Evolutionary conservation across 2,888 invertebrate genomes (phyloP).

Genomic region (Papilio elwesi): DNA sequence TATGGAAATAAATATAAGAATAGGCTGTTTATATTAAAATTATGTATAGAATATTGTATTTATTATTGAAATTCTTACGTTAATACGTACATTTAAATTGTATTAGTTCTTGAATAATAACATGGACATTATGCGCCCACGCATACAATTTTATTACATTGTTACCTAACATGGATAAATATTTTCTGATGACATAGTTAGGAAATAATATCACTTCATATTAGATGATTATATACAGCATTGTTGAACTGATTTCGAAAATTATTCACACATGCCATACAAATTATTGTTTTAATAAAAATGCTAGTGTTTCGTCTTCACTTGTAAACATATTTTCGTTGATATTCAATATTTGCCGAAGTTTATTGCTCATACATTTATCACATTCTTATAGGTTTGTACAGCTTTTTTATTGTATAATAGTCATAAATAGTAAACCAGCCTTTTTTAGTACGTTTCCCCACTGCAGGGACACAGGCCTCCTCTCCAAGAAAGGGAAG

Average conservation of each 20-base stretch:
- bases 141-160: slow-evolving; percentile 2
- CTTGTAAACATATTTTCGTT: too few relatives aligned
- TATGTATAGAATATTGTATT: neutral
- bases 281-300: too few relatives aligned
- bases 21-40: neutral
- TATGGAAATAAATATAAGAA: neutral
- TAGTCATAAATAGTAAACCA: too few relatives aligned
- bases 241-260: neutral
- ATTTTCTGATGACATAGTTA: neutral
- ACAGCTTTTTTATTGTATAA: too few relatives aligned
- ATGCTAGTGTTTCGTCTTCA: too few relatives aligned
- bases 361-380: too few relatives aligned
- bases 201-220: neutral
- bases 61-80: slow-evolving; percentile 18
- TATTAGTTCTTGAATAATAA: neutral
- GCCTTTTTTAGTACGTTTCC: too few relatives aligned
- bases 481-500: too few relatives aligned
- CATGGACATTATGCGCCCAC: slow-evolving; percentile 23
- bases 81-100: slow-evolving; percentile 19
- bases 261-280: too few relatives aligned
- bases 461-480: too few relatives aligned
- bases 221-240: neutral
- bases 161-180: slow-evolving; percentile 16
- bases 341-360: too few relatives aligned
- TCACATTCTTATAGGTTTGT: too few relatives aligned